Evolutionary conservation across 2,888 invertebrate species (phyloP).

Genomic region (Buathra laborator): DNA sequence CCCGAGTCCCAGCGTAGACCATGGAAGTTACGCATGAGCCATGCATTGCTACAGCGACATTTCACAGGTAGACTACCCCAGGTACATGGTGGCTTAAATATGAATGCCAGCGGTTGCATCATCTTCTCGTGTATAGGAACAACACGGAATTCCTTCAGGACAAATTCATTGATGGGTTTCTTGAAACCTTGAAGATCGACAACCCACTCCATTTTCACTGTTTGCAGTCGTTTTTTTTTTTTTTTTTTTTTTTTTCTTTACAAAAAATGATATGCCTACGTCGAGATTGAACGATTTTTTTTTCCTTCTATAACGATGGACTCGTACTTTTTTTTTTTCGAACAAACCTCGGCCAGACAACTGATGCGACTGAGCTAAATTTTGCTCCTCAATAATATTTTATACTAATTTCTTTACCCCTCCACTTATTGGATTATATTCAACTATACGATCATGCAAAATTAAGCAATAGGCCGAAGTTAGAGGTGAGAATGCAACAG

Average conservation of each 20-base stretch:
- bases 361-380: background rate
- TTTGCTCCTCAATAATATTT: background rate
- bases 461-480: background rate
- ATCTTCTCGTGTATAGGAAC: background rate
- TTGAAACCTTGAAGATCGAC: constrained; percentile 55
- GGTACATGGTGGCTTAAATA: constrained; percentile 33
- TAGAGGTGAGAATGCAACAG: too few relatives aligned
- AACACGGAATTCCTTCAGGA: constrained; percentile 56
- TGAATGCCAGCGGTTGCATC: constrained; percentile 2
- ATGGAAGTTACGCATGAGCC: constrained; percentile 14
- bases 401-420: constrained; percentile 19
- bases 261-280: background rate
- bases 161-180: constrained; percentile 38
- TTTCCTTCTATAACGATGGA: too few relatives aligned
- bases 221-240: background rate
- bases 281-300: too few relatives aligned
- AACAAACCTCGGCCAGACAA: background rate
- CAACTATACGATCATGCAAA: background rate
- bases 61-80: constrained; percentile 17
- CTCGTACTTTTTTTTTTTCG: too few relatives aligned
- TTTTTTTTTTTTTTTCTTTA: too few relatives aligned
- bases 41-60: constrained; percentile 14
- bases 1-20: constrained; percentile 23
- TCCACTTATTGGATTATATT: constrained; percentile 5
- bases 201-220: constrained; percentile 6